Base-by-base conservation (phyloP, 2,113 vertebrate species). In the Lanius collurio region DNA sequence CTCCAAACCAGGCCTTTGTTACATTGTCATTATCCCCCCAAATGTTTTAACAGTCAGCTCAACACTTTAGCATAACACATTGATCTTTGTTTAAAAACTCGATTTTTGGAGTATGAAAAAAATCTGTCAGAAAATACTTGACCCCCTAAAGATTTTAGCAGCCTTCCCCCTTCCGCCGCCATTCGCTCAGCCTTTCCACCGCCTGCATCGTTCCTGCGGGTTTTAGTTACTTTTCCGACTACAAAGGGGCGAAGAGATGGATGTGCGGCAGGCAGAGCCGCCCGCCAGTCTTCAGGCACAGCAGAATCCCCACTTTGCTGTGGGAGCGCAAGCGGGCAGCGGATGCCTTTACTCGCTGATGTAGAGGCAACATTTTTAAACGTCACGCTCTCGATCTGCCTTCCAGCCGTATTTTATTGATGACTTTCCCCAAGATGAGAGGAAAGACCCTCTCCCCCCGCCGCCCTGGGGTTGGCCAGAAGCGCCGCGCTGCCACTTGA, bases 21-120 rank as follows among this genome's bases (percentile, higher is more conserved):
- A 98, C 98, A 98, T 98, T 98, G 98, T 98, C 98, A 99, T 99
- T 99, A 99, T 98, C 97, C 98, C 97, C 96, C 98, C 97, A 98
- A 98, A 98, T 99, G 98, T 99, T 99, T 99, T 99, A 99, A 99
- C 98, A 99, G 98, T 98, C 98, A 97, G 97, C 98, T 98, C 97
- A 98, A 98, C 97, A 98, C 98, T 98, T 97, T 95, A 98, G 97
- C 98, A 98, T 98, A 98, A 98, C 98, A 98, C 97, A 97, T 97
- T 98, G 97, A 98, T 98, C 97, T 98, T 98, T 98, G 98, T 98
- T 98, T 98, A 98, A 98, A 98, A 98, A 98, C 97, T 97, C 96
- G 88, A 97, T 95, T 97, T 98, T 80, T 94, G 96, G 96, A 97
- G 97, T 82, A 75, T 63, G 93, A 93, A 97, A 97, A 98, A 98